Evolutionary conservation across 2,797 vertebrate genomes (phyloP), one percentile per base, ranked within the genome.

Genomic region (Cottoperca gobio): DNA sequence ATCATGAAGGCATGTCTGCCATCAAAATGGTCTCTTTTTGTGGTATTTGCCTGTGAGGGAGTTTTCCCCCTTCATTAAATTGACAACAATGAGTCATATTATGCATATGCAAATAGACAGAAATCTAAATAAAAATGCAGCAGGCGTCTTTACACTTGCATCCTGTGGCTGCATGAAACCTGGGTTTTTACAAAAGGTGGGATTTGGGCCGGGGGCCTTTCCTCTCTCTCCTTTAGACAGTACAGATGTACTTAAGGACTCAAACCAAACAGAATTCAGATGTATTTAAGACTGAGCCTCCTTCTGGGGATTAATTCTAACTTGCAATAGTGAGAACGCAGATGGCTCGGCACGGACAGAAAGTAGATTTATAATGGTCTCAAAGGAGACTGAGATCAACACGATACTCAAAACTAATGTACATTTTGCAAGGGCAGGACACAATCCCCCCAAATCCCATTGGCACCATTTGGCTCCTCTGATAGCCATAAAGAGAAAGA

Each of bases 1-100:
- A 92, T 94, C 90, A 90, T 84, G 81, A 91, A 89, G 83, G 79
- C 87, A 91, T 86, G 85, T 93, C 91, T 91, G 83, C 80, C 84
- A 84, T 90, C 87, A 84, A 86, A 91, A 87, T 74, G 26, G 59
- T 72, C 33, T 79, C 40, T 85, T 86, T 90, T 87, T 84, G 79
- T 79, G 52, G 46, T 73, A 81, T 89, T 90, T 90, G 85, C 85
- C 83, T 79, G 70, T 79, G 72, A 89, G 82, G 86, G 87, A 87
- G 80, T 78, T 79, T 77, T 61, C 59, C 50, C 73, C 79, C 74
- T 74, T 89, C 86, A 89, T 91, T 92, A 91, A 88, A 91, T 87
- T 86, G 86, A 89, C 90, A 89, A 88, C 81, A 78, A 83, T 80
- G 70, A 85, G 86, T 89, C 76, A 79, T 68, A 74, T 70, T 77